These are phyloP conservation scores for Vanessa tameamea DNA, from an alignment of 1,140 invertebrate genomes.

Conservation along the genomic window DNA sequence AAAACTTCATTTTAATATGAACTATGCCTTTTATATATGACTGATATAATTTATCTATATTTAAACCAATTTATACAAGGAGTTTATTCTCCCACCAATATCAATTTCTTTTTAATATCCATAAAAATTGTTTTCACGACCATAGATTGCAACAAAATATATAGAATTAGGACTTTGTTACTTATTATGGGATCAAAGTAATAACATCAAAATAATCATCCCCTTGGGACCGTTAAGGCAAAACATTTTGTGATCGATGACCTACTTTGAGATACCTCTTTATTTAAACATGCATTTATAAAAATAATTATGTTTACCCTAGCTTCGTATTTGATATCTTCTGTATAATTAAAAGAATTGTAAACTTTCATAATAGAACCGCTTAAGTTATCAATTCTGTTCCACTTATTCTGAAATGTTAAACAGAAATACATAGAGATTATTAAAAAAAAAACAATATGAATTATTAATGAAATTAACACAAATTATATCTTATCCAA, in stretches of 20 bases:
- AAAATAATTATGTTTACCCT: constrained; percentile 33
- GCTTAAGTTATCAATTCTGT: background rate
- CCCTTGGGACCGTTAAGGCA: no score
- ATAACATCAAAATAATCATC: no score
- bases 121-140: no score
- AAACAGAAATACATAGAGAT: background rate
- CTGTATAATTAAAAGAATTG: constrained; percentile 50
- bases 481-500: background rate
- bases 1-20: background rate
- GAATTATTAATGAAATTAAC: no score
- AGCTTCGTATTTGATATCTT: constrained; percentile 53
- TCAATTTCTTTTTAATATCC: no score
- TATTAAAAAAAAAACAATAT: background rate
- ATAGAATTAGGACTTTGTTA: no score
- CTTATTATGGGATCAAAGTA: no score
- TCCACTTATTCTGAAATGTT: constrained; percentile 33
- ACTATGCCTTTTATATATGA: background rate
- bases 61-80: no score
- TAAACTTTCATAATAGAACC: constrained; percentile 42
- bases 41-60: no score
- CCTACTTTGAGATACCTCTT: no score
- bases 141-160: no score
- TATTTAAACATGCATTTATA: background rate
- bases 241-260: background rate
- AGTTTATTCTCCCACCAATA: no score